Evolutionary conservation across 2,888 invertebrate species (phyloP).

Genomic region (Phytoseiulus persimilis): DNA sequence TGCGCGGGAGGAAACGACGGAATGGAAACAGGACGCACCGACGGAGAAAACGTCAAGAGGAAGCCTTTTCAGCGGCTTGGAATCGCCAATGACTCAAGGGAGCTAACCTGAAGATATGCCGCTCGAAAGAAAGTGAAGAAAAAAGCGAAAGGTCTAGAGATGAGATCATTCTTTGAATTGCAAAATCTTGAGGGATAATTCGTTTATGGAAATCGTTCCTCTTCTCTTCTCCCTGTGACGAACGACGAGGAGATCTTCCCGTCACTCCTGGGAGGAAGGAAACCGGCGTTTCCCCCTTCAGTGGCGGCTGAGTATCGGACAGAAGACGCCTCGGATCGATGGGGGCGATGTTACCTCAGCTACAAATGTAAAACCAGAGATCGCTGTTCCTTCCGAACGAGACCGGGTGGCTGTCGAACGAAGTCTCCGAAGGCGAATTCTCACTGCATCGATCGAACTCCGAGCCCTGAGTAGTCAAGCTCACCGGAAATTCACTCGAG

Average conservation of each 20-base stretch:
- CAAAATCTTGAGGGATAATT: conserved; percentile 33
- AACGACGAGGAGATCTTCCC: neutral
- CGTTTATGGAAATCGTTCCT: conserved; percentile 16
- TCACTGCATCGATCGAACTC: neutral
- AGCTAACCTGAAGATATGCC: conserved; percentile 30
- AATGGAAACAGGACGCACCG: neutral
- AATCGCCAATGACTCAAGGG: conserved; percentile 38
- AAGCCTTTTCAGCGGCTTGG: conserved; percentile 6
- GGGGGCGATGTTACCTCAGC: neutral
- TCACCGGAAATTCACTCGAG: too few relatives aligned
- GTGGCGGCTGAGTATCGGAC: neutral
- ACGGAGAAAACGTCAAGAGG: neutral
- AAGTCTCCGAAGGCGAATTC: neutral
- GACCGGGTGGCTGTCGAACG: neutral
- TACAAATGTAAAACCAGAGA: neutral
- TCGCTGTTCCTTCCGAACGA: neutral
- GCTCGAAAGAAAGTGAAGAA: neutral
- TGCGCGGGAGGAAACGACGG: neutral
- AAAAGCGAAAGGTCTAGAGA: neutral
- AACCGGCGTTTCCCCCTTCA: neutral
- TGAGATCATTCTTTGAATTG: conserved; percentile 29
- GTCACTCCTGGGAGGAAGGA: neutral
- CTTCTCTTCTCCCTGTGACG: neutral
- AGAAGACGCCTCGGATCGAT: neutral
- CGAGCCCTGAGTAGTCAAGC: too few relatives aligned